Conservation (phyloP, 2,113 vertebrate genomes). For the Hippopotamus amphibius region DNA sequence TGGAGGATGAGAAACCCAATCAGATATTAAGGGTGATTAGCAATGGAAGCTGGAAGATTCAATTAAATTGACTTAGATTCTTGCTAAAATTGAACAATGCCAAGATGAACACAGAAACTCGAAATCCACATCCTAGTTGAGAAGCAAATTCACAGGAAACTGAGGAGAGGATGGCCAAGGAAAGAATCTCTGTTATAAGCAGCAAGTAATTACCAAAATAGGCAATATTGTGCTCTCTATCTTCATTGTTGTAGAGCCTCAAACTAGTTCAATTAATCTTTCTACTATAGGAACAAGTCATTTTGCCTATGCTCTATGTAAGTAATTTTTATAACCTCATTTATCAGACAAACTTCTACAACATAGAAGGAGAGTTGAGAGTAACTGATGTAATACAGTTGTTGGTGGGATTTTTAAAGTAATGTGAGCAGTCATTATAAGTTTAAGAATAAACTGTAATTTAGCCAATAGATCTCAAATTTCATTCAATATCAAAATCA, state of each 20-base stretch:
- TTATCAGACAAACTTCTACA: background rate
- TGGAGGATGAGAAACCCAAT: background rate
- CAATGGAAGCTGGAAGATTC: background rate
- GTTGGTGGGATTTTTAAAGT: background rate
- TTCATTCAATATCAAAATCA: background rate
- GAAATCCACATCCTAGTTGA: background rate
- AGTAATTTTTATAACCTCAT: background rate
- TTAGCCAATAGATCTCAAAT: background rate
- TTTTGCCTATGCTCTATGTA: background rate
- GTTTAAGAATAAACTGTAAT: background rate
- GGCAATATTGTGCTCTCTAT: background rate
- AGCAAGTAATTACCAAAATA: background rate
- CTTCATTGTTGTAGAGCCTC: background rate
- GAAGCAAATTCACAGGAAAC: background rate
- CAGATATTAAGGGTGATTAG: background rate
- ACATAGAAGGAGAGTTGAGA: background rate
- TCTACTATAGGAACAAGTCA: background rate
- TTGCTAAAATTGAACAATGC: background rate
- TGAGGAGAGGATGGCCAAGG: background rate
- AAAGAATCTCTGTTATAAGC: background rate
- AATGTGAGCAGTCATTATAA: background rate
- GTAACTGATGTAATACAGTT: background rate
- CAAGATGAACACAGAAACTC: background rate
- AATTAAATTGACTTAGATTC: background rate
- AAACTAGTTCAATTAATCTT: background rate